Evolutionary conservation across 1,140 invertebrate species (phyloP), one percentile per base, ranked within the genome.

Genomic region (Atta colombica): DNA sequence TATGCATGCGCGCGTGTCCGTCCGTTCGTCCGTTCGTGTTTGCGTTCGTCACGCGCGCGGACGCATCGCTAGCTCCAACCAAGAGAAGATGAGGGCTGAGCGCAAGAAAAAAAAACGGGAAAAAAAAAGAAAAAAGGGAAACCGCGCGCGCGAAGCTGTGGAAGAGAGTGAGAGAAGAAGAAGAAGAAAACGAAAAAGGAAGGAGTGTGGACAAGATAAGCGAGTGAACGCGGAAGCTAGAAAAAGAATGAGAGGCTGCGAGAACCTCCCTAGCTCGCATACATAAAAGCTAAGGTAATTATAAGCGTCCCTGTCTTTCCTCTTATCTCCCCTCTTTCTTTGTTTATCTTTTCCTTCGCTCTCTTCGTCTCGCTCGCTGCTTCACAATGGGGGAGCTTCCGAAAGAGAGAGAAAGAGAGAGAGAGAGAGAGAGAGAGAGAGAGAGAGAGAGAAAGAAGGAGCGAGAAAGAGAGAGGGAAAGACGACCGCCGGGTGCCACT

Each of bases 211-310:
- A 74, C 39, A 53, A 85, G 51, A 49, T 78, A 55, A 72, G 85
- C 61, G 63, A 78, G 75, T 25, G 75, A 68, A 31, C 31, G 85
- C 72, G 21, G 53, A 63, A 31, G 21, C 49, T 81, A 69, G 65
- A 71, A 69, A 39, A 51, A 58, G 65, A 61, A 51, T 12, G 31
- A 71, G 39, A 65, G 18, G 53, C 51, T 53, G n/a, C 60, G 58
- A 35, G n/a, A 45, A 63, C n/a, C 8, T 28, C 69, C 63, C 72
- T n/a, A 4, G n/a, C 55, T 63, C 69, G 68, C 35, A n/a, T 60
- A 86, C 77, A 68, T 87, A 82, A 82, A 90, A 88, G 89, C 45
- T 49, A 72, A 69, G 71, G 71, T 90, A 90, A 90, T 90, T 90
- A 90, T 77, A 86, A 90, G 82, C 71, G 69, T 85, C 65, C 66